Evolutionary conservation across 2,113 vertebrate genomes (phyloP).

Genomic region (Saccopteryx bilineata): DNA sequence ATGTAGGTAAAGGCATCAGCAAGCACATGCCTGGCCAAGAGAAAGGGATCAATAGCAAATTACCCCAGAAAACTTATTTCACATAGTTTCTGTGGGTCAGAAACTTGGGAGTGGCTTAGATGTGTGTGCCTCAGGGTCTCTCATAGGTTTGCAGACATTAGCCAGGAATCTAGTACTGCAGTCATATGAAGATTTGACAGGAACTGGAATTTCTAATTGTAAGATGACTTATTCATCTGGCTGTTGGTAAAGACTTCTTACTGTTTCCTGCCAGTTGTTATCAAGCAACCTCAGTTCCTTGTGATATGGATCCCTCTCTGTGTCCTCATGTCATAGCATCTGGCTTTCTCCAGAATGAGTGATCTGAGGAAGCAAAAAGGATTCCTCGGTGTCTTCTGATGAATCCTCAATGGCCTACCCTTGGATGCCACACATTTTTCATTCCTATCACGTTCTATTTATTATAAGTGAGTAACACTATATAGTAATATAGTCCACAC

Average conservation of each 20-base stretch:
- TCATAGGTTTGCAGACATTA: not conserved
- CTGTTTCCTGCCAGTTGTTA: not conserved
- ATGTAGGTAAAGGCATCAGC: not conserved
- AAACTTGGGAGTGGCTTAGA: not conserved
- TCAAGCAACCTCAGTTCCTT: not conserved
- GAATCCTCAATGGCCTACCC: not conserved
- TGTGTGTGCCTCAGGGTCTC: not conserved
- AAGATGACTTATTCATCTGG: not conserved
- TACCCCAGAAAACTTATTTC: slow-evolving; percentile 1
- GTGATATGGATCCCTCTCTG: not conserved
- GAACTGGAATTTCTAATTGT: not conserved
- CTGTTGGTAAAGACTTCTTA: not conserved
- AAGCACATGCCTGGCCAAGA: not conserved
- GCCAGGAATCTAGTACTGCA: not conserved
- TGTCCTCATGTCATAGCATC: slow-evolving; percentile 6
- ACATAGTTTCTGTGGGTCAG: not conserved
- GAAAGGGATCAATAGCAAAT: slow-evolving; percentile 17
- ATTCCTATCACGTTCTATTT: not conserved
- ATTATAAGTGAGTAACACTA: not conserved
- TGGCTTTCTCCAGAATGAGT: not conserved
- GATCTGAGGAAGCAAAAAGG: not conserved
- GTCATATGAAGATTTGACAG: not conserved
- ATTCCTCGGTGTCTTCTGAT: not conserved
- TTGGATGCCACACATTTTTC: not conserved
- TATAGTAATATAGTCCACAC: not conserved